phyloP scores from a whole-genome alignment of 2,888 invertebrate species.

The Onchidella celtica region DNA sequence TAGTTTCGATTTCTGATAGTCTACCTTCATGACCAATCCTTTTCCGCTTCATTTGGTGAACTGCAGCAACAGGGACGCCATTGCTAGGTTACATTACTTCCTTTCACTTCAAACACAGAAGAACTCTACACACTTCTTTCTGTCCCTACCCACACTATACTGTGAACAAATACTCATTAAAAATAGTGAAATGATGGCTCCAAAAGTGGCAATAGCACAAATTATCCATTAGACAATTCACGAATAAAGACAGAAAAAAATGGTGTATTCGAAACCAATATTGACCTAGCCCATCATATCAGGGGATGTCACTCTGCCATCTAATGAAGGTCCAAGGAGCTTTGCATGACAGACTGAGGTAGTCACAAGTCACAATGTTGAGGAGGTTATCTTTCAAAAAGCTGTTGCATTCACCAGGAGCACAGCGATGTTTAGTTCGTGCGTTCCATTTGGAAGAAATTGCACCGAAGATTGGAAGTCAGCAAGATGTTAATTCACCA shows the following conservation, averaged over 20 bases:
- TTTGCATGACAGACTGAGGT: neutral
- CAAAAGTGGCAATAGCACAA: neutral
- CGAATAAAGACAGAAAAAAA: slow-evolving; percentile 1
- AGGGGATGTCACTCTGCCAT: slow-evolving; percentile 18
- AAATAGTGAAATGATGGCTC: slow-evolving; percentile 7
- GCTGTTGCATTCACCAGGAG: neutral
- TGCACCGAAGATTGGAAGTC: slow-evolving; percentile 70
- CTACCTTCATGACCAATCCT: no score
- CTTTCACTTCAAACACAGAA: neutral
- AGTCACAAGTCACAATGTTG: slow-evolving; percentile 10
- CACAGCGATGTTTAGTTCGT: slow-evolving; percentile 18
- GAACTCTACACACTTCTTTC: slow-evolving; percentile 21
- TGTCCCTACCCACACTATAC: no score
- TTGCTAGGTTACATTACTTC: slow-evolving; percentile 46
- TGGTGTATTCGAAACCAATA: neutral
- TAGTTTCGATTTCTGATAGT: no score
- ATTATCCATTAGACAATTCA: slow-evolving; percentile 11
- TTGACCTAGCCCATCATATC: neutral
- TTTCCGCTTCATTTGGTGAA: no score
- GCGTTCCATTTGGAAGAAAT: slow-evolving; percentile 58
- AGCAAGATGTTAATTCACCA: slow-evolving; percentile 65
- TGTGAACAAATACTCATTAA: neutral
- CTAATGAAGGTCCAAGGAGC: slow-evolving; percentile 1
- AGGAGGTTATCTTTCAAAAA: neutral
- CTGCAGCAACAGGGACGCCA: slow-evolving; percentile 25